Percentiles rank a stretch among this genome's conserved stretches.
These are phyloP conservation scores for Oreochromis mossambicus DNA, from an alignment of 2,797 vertebrate species.

Conservation along the genomic window DNA sequence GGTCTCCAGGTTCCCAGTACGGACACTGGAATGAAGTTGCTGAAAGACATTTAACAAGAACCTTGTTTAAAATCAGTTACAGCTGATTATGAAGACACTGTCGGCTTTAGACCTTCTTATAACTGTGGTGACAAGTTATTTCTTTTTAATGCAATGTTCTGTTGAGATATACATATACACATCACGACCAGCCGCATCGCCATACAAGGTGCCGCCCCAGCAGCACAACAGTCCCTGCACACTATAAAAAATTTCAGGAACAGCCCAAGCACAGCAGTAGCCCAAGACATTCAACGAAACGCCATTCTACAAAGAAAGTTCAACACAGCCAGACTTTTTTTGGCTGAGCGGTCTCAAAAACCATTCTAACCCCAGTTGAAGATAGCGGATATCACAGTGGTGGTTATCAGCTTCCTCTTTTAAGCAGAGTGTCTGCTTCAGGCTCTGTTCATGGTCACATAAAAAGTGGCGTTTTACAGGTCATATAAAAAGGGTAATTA, in stretches of 20 bases:
- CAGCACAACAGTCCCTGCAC: not conserved
- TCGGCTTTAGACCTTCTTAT: not conserved
- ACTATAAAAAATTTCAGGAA: not conserved
- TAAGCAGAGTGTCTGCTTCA: not conserved
- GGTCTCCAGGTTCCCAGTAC: constrained; percentile 95
- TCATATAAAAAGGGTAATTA: not conserved
- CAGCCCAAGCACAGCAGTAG: not conserved
- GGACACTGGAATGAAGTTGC: constrained; percentile 98
- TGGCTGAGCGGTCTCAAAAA: not conserved
- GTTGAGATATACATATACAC: not conserved
- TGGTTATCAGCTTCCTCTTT: not conserved
- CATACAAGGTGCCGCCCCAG: not conserved
- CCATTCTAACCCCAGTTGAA: not conserved
- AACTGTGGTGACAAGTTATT: not conserved
- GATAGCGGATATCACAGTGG: fast-evolving
- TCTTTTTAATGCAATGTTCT: not conserved
- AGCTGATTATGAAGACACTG: not conserved
- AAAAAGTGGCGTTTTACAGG: not conserved
- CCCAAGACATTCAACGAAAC: not conserved
- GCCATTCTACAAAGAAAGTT: not conserved
- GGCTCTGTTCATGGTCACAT: not conserved
- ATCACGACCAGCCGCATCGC: not conserved
- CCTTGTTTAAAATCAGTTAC: not conserved
- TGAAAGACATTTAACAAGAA: constrained; percentile 47
- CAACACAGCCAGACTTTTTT: not conserved